phyloP scores from a whole-genome alignment of 2,888 invertebrate species.

The Nowickia ferox region DNA sequence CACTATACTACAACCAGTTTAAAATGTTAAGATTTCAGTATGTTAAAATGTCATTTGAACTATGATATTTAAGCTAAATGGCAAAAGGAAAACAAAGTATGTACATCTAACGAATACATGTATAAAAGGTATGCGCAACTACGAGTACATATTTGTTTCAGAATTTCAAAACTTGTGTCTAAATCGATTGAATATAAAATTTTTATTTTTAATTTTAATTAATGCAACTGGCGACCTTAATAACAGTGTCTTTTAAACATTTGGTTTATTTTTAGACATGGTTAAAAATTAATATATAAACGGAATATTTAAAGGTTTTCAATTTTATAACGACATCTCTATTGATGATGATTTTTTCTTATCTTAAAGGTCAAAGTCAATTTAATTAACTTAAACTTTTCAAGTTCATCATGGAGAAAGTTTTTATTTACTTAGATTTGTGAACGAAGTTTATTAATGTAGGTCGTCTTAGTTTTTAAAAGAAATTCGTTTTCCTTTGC shows the following conservation, averaged over 20 bases:
- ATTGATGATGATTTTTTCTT: neutral
- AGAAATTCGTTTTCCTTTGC: no score
- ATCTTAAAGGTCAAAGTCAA: slow-evolving; percentile 63
- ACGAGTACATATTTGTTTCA: slow-evolving; percentile 14
- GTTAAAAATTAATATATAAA: neutral
- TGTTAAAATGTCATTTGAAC: slow-evolving; percentile 58
- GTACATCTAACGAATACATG: neutral
- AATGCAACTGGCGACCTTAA: slow-evolving; percentile 28
- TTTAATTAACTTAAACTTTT: slow-evolving; percentile 63
- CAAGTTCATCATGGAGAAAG: slow-evolving; percentile 51
- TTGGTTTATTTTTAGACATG: slow-evolving; percentile 1
- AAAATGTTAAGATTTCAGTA: slow-evolving; percentile 49
- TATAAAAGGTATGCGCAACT: neutral
- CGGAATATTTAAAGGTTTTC: neutral
- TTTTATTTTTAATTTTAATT: slow-evolving; percentile 28
- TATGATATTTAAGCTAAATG: slow-evolving; percentile 65
- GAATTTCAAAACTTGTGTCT: slow-evolving; percentile 11
- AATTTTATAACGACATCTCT: slow-evolving; percentile 1
- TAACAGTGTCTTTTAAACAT: neutral
- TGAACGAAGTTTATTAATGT: slow-evolving; percentile 4
- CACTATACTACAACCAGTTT: slow-evolving; percentile 40
- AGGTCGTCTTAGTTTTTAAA: no score
- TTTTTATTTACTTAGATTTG: slow-evolving; percentile 47
- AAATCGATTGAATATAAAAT: slow-evolving; percentile 19
- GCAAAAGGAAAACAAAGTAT: slow-evolving; percentile 24